Conservation (phyloP, 64 coral and sea anemone genomes). For the Dendronephthya gigantea region DNA sequence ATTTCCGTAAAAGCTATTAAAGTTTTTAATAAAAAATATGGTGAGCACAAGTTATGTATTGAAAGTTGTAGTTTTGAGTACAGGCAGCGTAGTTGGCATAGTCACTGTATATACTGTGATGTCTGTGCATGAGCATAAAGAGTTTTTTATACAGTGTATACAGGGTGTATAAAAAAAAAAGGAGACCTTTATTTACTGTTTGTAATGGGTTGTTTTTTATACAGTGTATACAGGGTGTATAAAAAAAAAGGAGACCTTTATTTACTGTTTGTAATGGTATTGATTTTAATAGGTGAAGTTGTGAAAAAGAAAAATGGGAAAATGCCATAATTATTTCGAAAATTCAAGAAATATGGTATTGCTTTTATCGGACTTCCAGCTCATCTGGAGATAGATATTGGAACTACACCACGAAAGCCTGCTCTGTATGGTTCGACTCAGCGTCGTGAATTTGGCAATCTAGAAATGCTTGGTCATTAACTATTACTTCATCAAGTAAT, state of each 20-base stretch:
- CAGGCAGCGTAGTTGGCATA: neutral
- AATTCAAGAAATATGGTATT: conserved; percentile 16
- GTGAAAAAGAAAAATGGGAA: neutral
- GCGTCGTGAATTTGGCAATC: conserved; percentile 20
- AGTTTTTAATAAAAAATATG: neutral
- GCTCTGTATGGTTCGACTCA: conserved; percentile 11
- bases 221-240: neutral
- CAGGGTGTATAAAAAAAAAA: too few species aligned
- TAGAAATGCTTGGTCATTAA: neutral
- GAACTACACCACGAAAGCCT: conserved; percentile 1
- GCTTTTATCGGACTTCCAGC: neutral
- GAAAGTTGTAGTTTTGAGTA: neutral
- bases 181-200: too few species aligned
- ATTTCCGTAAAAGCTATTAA: neutral
- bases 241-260: too few species aligned
- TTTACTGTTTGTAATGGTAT: neutral
- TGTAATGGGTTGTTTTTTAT: neutral
- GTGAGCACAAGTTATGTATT: neutral
- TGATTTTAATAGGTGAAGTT: neutral
- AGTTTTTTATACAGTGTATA: too few species aligned
- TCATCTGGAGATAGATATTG: conserved; percentile 1
- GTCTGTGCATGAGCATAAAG: neutral
- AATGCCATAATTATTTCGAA: conserved; percentile 20
- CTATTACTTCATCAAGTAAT: neutral
- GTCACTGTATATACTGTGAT: too few species aligned